Base-by-base conservation (phyloP, 2,797 vertebrate genomes). In the Phalanger gymnotis region DNA sequence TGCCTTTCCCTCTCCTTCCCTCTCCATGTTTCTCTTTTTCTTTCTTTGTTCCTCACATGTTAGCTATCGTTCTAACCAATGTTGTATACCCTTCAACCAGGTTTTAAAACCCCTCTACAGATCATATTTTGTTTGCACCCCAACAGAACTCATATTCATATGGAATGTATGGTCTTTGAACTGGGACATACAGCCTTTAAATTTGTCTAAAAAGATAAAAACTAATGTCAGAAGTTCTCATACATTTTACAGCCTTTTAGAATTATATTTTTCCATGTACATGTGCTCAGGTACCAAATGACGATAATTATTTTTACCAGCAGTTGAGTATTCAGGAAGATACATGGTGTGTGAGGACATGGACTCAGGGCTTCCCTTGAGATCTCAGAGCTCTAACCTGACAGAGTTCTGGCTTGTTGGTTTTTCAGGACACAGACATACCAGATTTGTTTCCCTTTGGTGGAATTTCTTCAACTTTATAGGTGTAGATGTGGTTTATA, bases 381-480 rank as follows among this genome's bases (percentile, higher is more conserved):
- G 90, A 95, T 95, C 90, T 94, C 90, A 3, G 93, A 94, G 93
- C 16, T 94, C 96, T 95, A 89, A 22, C 92, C 94, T 94, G 96
- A 91, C 92, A 5, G 57, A 54, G 96, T 97, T 93, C 61, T 92
- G 97, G 96, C 97, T 97, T 97, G 97, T 96, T 97, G 96, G 4
- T 94, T 97, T 97, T 98, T 97, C 96, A 96, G 97, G 96, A 96
- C 97, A 93, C 3, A 0, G 94, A 94, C 93, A 96, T 96, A 53
- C 97, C 97, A 55, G 93, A 91, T 94, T 95, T 87, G 95, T 66
- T 92, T 91, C 34, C 16, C 94, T 92, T 91, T 92, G 94, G 40
- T 2, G 6, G 87, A 87, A 87, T 51, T 51, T 81, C 73, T 47
- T 40, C 40, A 81, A 25, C 73, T 81, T 81, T 22, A 81, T 81